Conservation (phyloP, 2,888 invertebrate genomes). For the Agonopterix arenella region DNA sequence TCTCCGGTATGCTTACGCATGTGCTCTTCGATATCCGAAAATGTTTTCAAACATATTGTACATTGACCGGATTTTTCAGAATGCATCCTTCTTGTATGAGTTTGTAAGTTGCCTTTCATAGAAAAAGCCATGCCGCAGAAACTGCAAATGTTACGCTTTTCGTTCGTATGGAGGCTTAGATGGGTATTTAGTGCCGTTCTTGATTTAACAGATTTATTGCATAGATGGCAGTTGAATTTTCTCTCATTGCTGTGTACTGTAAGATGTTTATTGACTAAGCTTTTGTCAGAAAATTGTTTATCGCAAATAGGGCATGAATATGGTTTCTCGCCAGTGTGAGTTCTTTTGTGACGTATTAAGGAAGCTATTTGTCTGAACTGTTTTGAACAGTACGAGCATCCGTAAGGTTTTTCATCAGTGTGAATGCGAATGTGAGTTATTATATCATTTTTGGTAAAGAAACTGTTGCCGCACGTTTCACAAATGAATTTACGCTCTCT, state of each 20-base stretch:
- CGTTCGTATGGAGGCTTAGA: constrained; percentile 53
- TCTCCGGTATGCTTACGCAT: constrained; percentile 78
- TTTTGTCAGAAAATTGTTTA: constrained; percentile 50
- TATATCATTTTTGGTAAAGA: constrained; percentile 54
- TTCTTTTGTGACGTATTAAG: constrained; percentile 54
- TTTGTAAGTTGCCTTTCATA: constrained; percentile 72
- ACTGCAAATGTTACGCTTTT: constrained; percentile 58
- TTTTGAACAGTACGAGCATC: constrained; percentile 50
- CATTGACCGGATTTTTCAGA: constrained; percentile 76
- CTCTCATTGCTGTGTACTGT: constrained; percentile 65
- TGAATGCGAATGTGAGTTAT: constrained; percentile 59
- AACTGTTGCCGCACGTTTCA: constrained; percentile 62
- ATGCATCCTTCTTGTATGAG: constrained; percentile 72
- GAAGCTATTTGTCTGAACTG: constrained; percentile 55
- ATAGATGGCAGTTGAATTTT: constrained; percentile 72
- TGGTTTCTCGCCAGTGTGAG: constrained; percentile 65
- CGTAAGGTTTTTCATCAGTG: constrained; percentile 55
- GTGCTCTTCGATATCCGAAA: constrained; percentile 73
- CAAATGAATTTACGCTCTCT: constrained; percentile 56
- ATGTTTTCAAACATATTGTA: constrained; percentile 68
- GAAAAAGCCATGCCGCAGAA: constrained; percentile 68
- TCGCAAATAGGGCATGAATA: constrained; percentile 51
- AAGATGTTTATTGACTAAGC: constrained; percentile 50
- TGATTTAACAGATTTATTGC: constrained; percentile 69
- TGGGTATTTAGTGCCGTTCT: constrained; percentile 70